Percentiles rank a stretch among this genome's conserved stretches.
These are phyloP conservation scores for Drosophila ficusphila DNA, from an alignment of 1,140 invertebrate species.

Conservation along the genomic window DNA sequence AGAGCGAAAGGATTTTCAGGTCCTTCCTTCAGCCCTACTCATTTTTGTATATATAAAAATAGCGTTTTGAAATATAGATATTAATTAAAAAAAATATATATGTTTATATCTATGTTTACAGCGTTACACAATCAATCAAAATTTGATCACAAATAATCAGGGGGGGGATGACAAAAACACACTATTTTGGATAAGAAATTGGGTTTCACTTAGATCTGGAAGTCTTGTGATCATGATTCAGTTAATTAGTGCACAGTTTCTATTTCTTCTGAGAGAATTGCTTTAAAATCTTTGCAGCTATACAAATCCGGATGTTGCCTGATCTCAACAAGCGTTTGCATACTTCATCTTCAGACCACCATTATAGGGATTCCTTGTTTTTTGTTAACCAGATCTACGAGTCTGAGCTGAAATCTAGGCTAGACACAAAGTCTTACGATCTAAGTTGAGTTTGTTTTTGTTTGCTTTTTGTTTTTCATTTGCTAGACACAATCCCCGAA, in stretches of 20 bases:
- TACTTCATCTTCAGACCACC: background rate
- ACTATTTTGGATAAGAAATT: conserved; percentile 6
- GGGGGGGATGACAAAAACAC: conserved; percentile 20
- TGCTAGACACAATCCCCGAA: conserved; percentile 56
- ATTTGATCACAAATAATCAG: conserved; percentile 41
- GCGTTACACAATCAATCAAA: conserved; percentile 41
- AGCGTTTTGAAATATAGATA: conserved; percentile 61
- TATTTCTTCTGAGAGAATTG: conserved; percentile 12
- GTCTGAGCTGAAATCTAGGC: conserved; percentile 23
- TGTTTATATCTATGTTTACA: conserved; percentile 37
- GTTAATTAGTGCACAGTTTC: conserved; percentile 17
- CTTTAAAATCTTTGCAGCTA: conserved; percentile 22
- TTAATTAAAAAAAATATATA: conserved; percentile 58
- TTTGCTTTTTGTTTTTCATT: conserved; percentile 28
- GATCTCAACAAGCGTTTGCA: conserved; percentile 5
- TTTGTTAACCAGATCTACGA: conserved; percentile 7
- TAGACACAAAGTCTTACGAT: conserved; percentile 37
- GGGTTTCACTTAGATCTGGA: conserved; percentile 2
- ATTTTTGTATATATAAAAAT: conserved; percentile 64
- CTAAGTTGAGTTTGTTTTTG: conserved; percentile 31
- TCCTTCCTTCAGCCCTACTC: conserved; percentile 3
- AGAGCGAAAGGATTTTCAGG: conserved; percentile 16
- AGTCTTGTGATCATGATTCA: conserved; percentile 39
- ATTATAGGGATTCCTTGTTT: background rate
- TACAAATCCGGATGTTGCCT: conserved; percentile 11